These are phyloP conservation scores for Meteorus colon DNA, from an alignment of 2,888 invertebrate species.

Conservation along the genomic window DNA sequence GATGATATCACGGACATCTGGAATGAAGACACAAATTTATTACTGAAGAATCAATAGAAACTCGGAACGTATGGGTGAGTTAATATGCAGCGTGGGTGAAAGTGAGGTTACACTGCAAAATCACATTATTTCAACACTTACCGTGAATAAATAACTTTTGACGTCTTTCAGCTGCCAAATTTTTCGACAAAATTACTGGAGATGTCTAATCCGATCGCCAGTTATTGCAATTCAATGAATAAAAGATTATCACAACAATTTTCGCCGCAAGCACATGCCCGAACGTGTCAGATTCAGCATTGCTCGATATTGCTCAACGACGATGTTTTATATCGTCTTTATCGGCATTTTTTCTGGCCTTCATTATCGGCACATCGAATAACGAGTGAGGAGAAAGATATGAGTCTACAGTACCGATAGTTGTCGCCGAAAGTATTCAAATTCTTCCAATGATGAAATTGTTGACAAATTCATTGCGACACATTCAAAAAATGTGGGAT, in stretches of 20 bases:
- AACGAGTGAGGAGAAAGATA: too few species aligned
- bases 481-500: too few species aligned
- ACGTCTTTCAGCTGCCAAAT: neutral
- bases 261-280: conserved; percentile 3
- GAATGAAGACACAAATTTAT: conserved; percentile 13
- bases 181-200: neutral
- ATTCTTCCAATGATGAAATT: too few species aligned
- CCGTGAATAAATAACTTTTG: neutral
- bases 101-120: conserved; percentile 8
- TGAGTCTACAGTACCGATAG: too few species aligned
- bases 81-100: neutral
- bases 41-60: neutral
- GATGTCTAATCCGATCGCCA: neutral
- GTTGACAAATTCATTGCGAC: too few species aligned
- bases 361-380: too few species aligned
- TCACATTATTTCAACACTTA: neutral
- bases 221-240: neutral
- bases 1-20: conserved; percentile 71
- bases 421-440: too few species aligned
- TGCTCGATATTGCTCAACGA: conserved; percentile 1
- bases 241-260: neutral
- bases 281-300: neutral
- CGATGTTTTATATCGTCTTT: neutral
- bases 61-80: neutral
- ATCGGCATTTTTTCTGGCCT: too few species aligned